Base-by-base conservation (phyloP, 2,888 invertebrate genomes). In the Eumacrocentrus americanus region DNA sequence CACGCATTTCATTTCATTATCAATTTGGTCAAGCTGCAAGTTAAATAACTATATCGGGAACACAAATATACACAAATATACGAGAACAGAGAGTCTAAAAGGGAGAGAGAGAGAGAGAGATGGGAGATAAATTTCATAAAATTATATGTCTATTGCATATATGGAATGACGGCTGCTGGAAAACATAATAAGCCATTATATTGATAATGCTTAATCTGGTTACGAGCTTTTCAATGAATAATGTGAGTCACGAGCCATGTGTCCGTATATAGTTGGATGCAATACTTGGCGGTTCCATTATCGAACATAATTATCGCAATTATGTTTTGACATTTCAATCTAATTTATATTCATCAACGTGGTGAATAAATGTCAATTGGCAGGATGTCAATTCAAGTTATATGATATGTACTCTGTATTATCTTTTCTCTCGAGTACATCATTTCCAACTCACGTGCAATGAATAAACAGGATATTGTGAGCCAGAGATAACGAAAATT, bases 171-270 rank as follows among this genome's bases (percentile, higher is more conserved):
- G 1, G 18, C 14, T 5, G 7, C 29, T 53, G 25, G 55, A 58
- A 57, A 64, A 66, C 62, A 61, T 67, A 70, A 72, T 67, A 63
- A 64, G 61, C 67, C 56, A 66, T 68, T 66, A 66, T 61, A 72
- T 66, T 60, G 67, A 70, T 69, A n/a, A 71, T 65, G 68, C 62
- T 66, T 70, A 65, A 69, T 70, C 65, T 50, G 47, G 60, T 53
- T 61, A 51, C 18, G 29, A 35, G 53, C 60, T 70, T 67, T 71
- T 69, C 68, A 70, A 68, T 68, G 62, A 61, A 52, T 64, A 35
- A 23, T 59, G 58, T 34, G 56, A 59, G 3, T 18, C 22, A 22
- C 22, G n/a, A 20, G 11, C 2, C 44, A 44, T 4, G 44, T 40
- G 22, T n/a, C n/a, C 14, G 23, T 7, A 9, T 12, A n/a, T n/a